Base-by-base conservation (phyloP, 53 echinoderm and acorn worm genomes). In the Paracentrotus lividus region DNA sequence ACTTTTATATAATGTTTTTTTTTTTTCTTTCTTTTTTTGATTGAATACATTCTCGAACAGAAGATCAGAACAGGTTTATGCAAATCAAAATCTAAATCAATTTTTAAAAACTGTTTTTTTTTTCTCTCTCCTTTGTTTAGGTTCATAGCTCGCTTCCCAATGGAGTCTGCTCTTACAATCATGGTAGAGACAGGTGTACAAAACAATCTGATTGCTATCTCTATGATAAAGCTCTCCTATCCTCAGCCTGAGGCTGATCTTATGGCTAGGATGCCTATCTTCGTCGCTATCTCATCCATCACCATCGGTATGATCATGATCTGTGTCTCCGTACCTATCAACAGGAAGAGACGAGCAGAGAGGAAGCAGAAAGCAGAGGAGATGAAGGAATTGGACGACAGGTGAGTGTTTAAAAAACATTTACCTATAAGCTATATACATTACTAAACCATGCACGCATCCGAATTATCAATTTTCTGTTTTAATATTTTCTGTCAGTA, bases 201-300 rank as follows among this genome's bases (percentile, higher is more conserved):
- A 94, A 98, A 98, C 90, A 98, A 98, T 85, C 94, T 98, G 33
- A 95, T 98, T 24, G 98, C 98, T 56, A 97, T 97, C 72, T 96
- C 98, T 5, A 94, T 98, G 94, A 94, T 98, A 13, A 97, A 97
- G 93, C 97, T 97, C 21, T 97, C 98, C n/a, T 98, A 95, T 93
- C 95, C 95, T 24, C 98, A 98, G 42, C 98, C 98, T 18, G 98
- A 98, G 55, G 97, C 98, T 31, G 98, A 98, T 81, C 86, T 98
- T 32, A 98, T 97, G 96, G 97, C 98, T 32, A 93, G 98, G 24
- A 96, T 97, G 94, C 96, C 97, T 23, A 96, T 98, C 93, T 94
- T 97, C 54, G 97, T 98, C 24, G 94, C 96, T 86, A 98, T 96
- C 88, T 94, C 95, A 40, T 95, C 97, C 24, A 93, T 98, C 87